Conservation (phyloP, 2,888 invertebrate species). For the Ophion ellenae region DNA sequence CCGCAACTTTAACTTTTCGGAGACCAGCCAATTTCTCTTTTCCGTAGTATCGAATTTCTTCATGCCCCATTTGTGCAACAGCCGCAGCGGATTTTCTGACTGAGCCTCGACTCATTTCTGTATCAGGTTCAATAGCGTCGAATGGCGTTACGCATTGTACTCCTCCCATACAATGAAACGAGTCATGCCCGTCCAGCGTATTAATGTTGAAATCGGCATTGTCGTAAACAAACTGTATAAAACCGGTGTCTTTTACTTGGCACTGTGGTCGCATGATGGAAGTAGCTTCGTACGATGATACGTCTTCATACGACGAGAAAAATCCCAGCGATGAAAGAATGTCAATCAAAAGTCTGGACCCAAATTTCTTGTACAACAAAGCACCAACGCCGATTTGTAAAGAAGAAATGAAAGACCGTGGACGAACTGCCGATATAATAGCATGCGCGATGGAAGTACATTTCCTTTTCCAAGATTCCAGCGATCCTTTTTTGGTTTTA, state of each 20-base stretch:
- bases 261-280: constrained; percentile 53
- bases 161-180: constrained; percentile 37
- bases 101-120: not conserved
- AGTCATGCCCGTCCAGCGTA: constrained; percentile 27
- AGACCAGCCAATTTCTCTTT: constrained; percentile 24
- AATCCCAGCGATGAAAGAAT: constrained; percentile 36
- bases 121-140: constrained; percentile 10
- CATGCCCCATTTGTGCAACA: constrained; percentile 4
- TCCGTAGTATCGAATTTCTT: constrained; percentile 24
- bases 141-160: constrained; percentile 32
- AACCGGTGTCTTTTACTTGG: constrained; percentile 26
- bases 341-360: constrained; percentile 29
- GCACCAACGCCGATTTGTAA: constrained; percentile 41
- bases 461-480: constrained; percentile 52
- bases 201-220: constrained; percentile 30
- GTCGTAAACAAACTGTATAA: constrained; percentile 28
- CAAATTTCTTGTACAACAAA: constrained; percentile 40
- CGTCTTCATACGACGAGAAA: constrained; percentile 34
- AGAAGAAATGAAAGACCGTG: constrained; percentile 65
- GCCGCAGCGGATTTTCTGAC: constrained; percentile 33
- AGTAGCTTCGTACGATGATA: constrained; percentile 30
- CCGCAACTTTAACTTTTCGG: constrained; percentile 26
- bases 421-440: constrained; percentile 64
- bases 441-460: constrained; percentile 58
- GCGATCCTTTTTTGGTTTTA: constrained; percentile 54